Conservation (phyloP, 2,797 vertebrate species). For the Ataeniobius toweri region DNA sequence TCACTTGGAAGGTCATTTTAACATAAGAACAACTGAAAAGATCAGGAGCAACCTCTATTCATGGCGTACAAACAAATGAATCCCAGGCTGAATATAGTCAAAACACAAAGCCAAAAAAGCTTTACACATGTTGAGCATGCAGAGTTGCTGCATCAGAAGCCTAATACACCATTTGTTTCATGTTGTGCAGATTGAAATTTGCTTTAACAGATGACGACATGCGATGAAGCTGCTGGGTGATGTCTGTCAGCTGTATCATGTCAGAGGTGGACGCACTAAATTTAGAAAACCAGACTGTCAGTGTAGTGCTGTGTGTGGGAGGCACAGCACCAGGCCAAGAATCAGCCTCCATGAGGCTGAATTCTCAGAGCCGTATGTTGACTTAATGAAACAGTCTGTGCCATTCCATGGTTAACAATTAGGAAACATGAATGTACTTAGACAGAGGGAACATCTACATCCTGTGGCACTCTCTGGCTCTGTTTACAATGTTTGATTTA, state of each 20-base stretch:
- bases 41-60: neutral
- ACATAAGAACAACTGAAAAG: neutral
- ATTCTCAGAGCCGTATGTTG: conserved; percentile 47
- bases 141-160: neutral
- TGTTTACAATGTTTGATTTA: neutral
- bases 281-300: conserved; percentile 14
- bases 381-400: conserved; percentile 9
- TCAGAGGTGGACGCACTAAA: neutral
- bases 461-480: too few relatives aligned
- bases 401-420: conserved; percentile 45
- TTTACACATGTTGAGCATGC: neutral
- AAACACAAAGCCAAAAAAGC: neutral
- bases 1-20: neutral
- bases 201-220: neutral
- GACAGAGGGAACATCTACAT: neutral
- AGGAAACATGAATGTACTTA: conserved; percentile 6
- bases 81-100: neutral
- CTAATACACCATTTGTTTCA: neutral
- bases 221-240: neutral
- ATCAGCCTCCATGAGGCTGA: conserved; percentile 49
- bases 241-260: neutral
- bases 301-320: conserved; percentile 28
- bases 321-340: conserved; percentile 31
- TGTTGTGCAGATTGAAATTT: neutral
- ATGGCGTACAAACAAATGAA: neutral